phyloP scores from a whole-genome alignment of 2,888 invertebrate species.

The Lamellibrachia satsuma region DNA sequence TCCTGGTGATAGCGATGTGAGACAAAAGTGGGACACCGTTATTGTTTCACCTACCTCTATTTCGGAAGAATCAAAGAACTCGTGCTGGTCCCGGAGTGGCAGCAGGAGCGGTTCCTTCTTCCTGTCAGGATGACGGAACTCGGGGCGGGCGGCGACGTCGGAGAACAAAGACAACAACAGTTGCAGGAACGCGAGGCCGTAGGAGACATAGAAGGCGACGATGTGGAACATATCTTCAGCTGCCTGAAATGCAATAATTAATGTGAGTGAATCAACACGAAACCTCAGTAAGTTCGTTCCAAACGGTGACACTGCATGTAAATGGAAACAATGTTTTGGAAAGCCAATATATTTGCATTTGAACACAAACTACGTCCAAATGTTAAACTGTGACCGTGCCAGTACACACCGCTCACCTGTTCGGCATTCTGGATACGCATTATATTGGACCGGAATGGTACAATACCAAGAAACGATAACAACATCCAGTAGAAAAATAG shows the following conservation, averaged over 20 bases:
- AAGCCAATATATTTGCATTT: too few relatives aligned
- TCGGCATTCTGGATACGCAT: not conserved
- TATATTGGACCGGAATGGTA: slow-evolving; percentile 27
- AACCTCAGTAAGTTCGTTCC: too few relatives aligned
- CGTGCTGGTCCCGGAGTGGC: not conserved
- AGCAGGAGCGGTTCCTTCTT: not conserved
- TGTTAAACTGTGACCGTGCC: not conserved
- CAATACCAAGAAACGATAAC: slow-evolving; percentile 27
- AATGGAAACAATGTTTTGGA: too few relatives aligned
- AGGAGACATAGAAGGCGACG: slow-evolving; percentile 25
- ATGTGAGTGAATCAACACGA: too few relatives aligned
- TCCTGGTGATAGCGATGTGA: too few relatives aligned
- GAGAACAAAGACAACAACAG: slow-evolving; percentile 25
- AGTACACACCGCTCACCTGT: not conserved
- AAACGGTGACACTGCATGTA: too few relatives aligned
- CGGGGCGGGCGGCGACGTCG: slow-evolving; percentile 24
- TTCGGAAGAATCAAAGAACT: not conserved
- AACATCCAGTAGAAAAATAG: slow-evolving; percentile 42
- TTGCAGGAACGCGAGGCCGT: slow-evolving; percentile 14
- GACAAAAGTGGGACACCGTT: not conserved
- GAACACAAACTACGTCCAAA: too few relatives aligned
- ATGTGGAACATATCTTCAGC: slow-evolving; percentile 25
- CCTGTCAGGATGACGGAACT: not conserved
- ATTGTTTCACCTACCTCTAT: not conserved
- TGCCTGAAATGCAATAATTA: not conserved